phyloP scores from a whole-genome alignment of 2,888 invertebrate genomes.

The Tuberolachnus salignus region DNA sequence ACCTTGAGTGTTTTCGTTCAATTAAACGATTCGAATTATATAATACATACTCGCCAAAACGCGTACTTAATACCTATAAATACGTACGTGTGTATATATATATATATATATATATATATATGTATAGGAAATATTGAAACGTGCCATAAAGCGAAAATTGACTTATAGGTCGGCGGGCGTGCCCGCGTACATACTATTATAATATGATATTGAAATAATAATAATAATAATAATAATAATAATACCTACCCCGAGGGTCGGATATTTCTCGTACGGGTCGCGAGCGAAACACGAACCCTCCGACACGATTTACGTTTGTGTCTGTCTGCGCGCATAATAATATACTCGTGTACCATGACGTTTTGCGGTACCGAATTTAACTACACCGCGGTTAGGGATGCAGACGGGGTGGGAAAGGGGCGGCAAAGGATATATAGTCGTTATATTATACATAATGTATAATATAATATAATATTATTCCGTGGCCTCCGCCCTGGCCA shows the following conservation, averaged over 20 bases:
- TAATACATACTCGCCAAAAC: too few species aligned
- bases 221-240: background rate
- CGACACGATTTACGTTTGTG: constrained; percentile 2
- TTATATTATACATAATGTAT: background rate
- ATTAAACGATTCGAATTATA: background rate
- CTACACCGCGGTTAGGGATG: background rate
- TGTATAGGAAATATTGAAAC: too few species aligned
- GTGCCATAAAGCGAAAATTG: background rate
- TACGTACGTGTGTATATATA: too few species aligned
- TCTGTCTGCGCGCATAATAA: background rate
- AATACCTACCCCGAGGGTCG: background rate
- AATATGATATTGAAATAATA: too few species aligned
- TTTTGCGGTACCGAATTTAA: constrained; percentile 26
- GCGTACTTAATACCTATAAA: background rate
- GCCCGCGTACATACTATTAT: too few species aligned
- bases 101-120: too few species aligned
- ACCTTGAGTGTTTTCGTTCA: background rate
- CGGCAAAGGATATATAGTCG: background rate
- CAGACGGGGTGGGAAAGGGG: background rate
- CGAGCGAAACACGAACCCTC: background rate
- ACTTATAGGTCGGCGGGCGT: background rate
- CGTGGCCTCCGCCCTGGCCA: background rate
- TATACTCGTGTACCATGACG: constrained; percentile 1
- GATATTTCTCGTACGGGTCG: background rate
- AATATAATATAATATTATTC: background rate